Base-by-base conservation (phyloP, 2,888 invertebrate genomes). In the Leistus spinibarbis region DNA sequence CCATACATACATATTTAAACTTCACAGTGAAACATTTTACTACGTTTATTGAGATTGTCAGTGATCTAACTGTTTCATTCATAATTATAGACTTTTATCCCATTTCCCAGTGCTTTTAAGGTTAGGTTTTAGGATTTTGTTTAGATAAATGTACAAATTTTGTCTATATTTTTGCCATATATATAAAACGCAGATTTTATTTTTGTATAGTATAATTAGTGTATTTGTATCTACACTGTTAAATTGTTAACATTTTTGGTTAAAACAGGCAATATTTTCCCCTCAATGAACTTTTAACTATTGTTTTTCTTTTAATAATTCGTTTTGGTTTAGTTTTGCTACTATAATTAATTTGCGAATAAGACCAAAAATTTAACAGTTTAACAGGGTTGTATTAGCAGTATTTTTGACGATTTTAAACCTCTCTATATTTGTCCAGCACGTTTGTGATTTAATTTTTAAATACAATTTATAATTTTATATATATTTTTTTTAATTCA, bases 381-480 rank as follows among this genome's bases (percentile, higher is more conserved):
- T 7, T 10, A 10, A 40, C 5, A 40, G 7, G 5, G 2, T 10
- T 7, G 13, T 40, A 40, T 40, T 5, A 5, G 40, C 10, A 40
- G 13, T 40, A 40, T 2, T 1, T 5, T 2, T 40, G 40, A 40
- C 40, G 40, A 40, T 40, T 40, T 1, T 40, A 40, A n/a, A 5
- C 40, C 40, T 40, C 1, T 60, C 19, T 60, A 22, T 20, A 22
- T n/a, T 57, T 65, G 27, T 65, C 65, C 27, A 56, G 72, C 72
- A 72, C 72, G 65, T 66, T 72, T 72, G 72, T 72, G 72, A 72
- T 72, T 72, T 40, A 10, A 40, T 40, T 40, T 40, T 40, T 40
- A 40, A 40, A 40, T 40, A 40, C 13, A 40, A 7, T 40, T 10
- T 10, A 24, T 24, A 24, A 24, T 24, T 4, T 24, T 24, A 53